Evolutionary conservation across 2,113 vertebrate genomes (phyloP).

Genomic region (Corythornis cristatus): DNA sequence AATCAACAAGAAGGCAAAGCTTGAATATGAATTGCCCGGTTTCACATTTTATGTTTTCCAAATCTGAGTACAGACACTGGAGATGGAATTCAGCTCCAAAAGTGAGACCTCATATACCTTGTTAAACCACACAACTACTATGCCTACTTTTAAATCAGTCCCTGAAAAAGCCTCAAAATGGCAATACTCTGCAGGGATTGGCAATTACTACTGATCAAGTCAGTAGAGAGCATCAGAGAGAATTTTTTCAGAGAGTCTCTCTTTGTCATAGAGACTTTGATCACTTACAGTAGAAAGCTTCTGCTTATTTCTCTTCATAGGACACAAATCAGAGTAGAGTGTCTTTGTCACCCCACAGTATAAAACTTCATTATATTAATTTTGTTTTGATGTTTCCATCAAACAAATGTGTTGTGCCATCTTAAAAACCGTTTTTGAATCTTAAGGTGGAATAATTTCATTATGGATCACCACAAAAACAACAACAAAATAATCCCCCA

Average conservation of each 20-base stretch:
- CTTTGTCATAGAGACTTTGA: neutral
- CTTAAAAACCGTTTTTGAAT: neutral
- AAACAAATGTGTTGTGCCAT: too few species aligned
- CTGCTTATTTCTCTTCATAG: neutral
- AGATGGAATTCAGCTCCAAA: neutral
- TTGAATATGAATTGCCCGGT: neutral
- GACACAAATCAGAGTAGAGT: neutral
- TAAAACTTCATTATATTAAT: neutral
- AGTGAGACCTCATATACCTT: neutral
- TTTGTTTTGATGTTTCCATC: neutral
- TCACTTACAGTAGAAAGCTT: neutral
- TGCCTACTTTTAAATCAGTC: neutral
- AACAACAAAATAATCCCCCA: neutral
- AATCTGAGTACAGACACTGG: fast-evolving
- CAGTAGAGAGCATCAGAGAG: neutral
- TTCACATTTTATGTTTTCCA: neutral
- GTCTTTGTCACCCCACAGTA: neutral
- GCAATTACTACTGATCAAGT: neutral
- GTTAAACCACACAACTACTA: neutral
- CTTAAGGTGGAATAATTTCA: neutral
- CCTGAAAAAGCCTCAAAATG: neutral
- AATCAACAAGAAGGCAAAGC: neutral
- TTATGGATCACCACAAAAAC: neutral
- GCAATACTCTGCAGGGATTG: neutral
- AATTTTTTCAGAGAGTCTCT: too few species aligned